Conservation (phyloP, 1,140 invertebrate genomes). For the Mycetomoellerius zeteki region DNA sequence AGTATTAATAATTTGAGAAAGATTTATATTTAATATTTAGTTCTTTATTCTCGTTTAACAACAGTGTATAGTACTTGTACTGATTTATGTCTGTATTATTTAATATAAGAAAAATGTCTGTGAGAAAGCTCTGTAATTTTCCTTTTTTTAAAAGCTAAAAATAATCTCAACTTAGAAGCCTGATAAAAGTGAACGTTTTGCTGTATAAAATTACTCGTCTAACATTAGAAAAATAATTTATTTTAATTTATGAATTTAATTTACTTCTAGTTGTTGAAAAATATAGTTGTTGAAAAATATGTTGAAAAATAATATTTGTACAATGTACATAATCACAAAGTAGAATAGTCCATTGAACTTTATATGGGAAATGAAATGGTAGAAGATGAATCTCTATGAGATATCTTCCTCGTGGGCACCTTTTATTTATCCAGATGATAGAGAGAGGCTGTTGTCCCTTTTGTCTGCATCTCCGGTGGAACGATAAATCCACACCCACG, state of each 20-base stretch:
- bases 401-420: slow-evolving; percentile 42
- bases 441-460: slow-evolving; percentile 50
- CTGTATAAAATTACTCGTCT: not conserved
- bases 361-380: not conserved
- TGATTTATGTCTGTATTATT: not conserved
- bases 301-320: not conserved
- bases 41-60: not conserved
- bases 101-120: not conserved
- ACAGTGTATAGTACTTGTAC: not conserved
- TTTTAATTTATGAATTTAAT: not conserved
- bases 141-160: not conserved
- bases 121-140: not conserved
- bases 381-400: slow-evolving; percentile 18
- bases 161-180: not conserved
- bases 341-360: slow-evolving; percentile 42
- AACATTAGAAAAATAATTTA: not conserved
- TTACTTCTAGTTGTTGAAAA: slow-evolving; percentile 9
- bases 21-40: too few relatives aligned
- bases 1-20: too few relatives aligned
- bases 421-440: slow-evolving; percentile 53
- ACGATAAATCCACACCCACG: slow-evolving; percentile 78
- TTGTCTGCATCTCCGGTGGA: slow-evolving; percentile 66
- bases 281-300: too few relatives aligned
- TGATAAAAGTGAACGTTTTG: not conserved
- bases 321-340: not conserved